phyloP scores from a whole-genome alignment of 2,888 invertebrate genomes.

The Apoda limacodes region DNA sequence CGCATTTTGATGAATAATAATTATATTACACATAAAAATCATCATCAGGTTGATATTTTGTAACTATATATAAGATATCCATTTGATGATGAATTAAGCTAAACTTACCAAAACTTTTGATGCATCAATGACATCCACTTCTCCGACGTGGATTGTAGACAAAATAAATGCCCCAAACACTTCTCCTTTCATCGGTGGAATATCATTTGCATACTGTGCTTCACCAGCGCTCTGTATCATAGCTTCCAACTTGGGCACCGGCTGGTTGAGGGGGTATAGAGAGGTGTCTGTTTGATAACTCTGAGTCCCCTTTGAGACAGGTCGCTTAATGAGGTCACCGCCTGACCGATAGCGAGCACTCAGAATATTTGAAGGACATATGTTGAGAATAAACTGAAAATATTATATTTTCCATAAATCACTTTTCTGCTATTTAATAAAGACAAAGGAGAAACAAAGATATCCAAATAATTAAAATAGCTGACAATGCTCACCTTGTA shows the following conservation, averaged over 20 bases:
- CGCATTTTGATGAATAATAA: too few species aligned
- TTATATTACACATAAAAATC: too few species aligned
- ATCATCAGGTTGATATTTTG: too few species aligned
- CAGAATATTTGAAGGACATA: slow-evolving; percentile 51
- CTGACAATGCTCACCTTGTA: slow-evolving; percentile 77
- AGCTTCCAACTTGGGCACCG: slow-evolving; percentile 74
- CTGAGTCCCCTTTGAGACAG: slow-evolving; percentile 71
- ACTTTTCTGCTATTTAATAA: too few species aligned
- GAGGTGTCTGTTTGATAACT: slow-evolving; percentile 71
- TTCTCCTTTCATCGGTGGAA: slow-evolving; percentile 69
- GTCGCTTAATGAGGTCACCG: slow-evolving; percentile 59
- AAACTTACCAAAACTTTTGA: slow-evolving; percentile 71
- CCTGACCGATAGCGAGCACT: slow-evolving; percentile 58
- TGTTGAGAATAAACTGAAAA: slow-evolving; percentile 65
- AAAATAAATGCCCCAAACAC: slow-evolving; percentile 77
- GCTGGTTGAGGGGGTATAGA: slow-evolving; percentile 76
- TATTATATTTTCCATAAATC: too few species aligned
- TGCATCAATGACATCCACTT: slow-evolving; percentile 69
- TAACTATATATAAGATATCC: too few species aligned
- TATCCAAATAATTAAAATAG: too few species aligned
- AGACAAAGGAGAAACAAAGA: too few species aligned
- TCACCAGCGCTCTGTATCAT: slow-evolving; percentile 74
- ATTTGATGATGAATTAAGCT: too few species aligned
- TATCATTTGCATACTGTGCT: slow-evolving; percentile 75
- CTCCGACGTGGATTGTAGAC: slow-evolving; percentile 67